Base-by-base conservation (phyloP, 2,113 vertebrate species). In the Pardalotus punctatus region DNA sequence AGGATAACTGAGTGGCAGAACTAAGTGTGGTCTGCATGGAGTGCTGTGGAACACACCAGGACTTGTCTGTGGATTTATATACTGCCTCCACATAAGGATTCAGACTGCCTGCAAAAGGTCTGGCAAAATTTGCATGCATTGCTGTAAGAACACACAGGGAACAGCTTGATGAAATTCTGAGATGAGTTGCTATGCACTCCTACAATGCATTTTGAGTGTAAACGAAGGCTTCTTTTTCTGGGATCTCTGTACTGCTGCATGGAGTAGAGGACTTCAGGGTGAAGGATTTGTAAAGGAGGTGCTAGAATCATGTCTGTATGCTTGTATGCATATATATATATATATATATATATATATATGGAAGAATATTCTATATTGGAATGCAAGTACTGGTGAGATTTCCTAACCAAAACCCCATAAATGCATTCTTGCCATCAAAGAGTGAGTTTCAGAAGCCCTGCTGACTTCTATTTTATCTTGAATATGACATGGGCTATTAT, bases 251-350 rank as follows among this genome's bases (percentile, higher is more conserved):
- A 48, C 20, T 71, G 51, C 42, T 65, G 7, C 0, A 1, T 47
- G 43, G 17, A 78, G 10, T 20, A 81, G 36, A 83, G 18, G 21
- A 45, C 53, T 60, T 87, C 22, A 74, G 51, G 12, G 7, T 43
- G 19, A 53, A 70, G 33, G n/a, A 84, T 72, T 83, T 86, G 25
- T 65, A 42, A 74, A 83, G 77, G n/a, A 54, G 13, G 14, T 78
- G 36, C 28, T 61, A 12, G 4, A 51, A 42, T 13, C 3, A 6
- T 40, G n/a, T 74, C 11, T 42, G 4, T n/a, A 15, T 35, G 19
- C 31, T 11, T 51, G 1, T 29, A 0, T 58, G 0, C 42, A 3
- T 43, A 11, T 27, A 2, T 7, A 20, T 51, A 7, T 22, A 11
- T 23, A 11, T 23, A 40, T 40, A 40, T 51, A 9, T 27, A 11